phyloP scores from a whole-genome alignment of 2,888 invertebrate species.

The Megaustenia siamemsis region DNA sequence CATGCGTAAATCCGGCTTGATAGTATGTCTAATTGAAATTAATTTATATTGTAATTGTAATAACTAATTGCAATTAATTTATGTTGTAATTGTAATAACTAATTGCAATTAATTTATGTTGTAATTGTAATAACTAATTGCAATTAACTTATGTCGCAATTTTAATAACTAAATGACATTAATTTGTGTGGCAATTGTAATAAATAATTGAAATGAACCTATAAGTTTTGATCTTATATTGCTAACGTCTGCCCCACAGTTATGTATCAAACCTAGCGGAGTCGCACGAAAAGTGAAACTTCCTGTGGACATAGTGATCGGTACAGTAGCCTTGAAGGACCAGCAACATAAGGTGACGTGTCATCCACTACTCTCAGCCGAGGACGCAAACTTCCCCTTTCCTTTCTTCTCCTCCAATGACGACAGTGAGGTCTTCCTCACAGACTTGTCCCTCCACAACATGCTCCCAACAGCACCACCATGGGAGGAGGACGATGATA shows the following conservation, averaged over 20 bases:
- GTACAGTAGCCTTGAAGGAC: slow-evolving; percentile 70
- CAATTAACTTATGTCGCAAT: no score
- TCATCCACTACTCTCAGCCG: slow-evolving; percentile 72
- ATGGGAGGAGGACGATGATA: slow-evolving; percentile 76
- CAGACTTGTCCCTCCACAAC: slow-evolving; percentile 69
- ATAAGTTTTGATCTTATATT: neutral
- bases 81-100: no score
- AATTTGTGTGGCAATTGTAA: no score
- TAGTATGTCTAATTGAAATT: no score
- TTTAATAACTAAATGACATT: no score
- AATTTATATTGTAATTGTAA: no score
- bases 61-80: no score
- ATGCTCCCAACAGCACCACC: slow-evolving; percentile 75
- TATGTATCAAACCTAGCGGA: slow-evolving; percentile 74
- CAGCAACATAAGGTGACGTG: slow-evolving; percentile 69
- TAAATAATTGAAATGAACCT: no score
- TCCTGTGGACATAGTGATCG: slow-evolving; percentile 75
- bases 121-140: no score
- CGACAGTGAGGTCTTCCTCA: slow-evolving; percentile 61
- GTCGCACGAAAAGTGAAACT: slow-evolving; percentile 73
- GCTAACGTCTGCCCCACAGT: slow-evolving; percentile 57
- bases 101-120: no score
- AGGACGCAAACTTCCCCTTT: slow-evolving; percentile 69
- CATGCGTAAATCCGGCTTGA: no score
- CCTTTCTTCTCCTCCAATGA: slow-evolving; percentile 68